A percentile compares a stretch with the other conserved stretches of the same genome.
Conservation (phyloP, 2,113 vertebrate genomes). For the Lasiurus cinereus region DNA sequence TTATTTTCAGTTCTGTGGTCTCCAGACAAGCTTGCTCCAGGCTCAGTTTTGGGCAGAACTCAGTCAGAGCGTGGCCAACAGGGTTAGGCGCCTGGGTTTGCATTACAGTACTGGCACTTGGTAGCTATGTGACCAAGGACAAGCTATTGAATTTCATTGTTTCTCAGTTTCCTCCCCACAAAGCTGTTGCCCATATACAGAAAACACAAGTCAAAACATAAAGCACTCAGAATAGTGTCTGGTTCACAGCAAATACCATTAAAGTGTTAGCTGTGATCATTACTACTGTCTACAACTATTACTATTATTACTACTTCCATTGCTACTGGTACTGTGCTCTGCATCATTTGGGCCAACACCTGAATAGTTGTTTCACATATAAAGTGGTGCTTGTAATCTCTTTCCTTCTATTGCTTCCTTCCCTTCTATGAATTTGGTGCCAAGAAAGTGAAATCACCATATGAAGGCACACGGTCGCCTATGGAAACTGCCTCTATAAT, state of each 20-base stretch:
- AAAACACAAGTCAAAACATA: background rate
- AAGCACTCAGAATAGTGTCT: background rate
- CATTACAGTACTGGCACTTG: background rate
- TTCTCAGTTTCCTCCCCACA: constrained; percentile 11
- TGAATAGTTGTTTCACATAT: background rate
- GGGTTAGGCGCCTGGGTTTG: background rate
- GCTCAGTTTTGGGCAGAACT: background rate
- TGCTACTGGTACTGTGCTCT: background rate
- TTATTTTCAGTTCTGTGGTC: background rate
- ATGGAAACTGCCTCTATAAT: background rate
- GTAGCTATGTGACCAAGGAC: background rate
- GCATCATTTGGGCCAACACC: background rate
- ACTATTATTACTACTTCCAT: background rate
- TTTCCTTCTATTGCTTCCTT: background rate
- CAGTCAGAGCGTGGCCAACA: background rate
- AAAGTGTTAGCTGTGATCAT: too few relatives aligned
- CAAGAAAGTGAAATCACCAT: background rate
- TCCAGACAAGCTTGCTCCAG: background rate
- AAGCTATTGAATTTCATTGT: background rate
- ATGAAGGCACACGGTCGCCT: background rate
- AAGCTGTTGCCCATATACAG: background rate
- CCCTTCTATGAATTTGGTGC: background rate
- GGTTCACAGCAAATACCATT: background rate
- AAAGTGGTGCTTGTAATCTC: background rate
- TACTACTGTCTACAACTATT: background rate